These are phyloP conservation scores for Drosophila gunungcola DNA, from an alignment of 1,140 invertebrate genomes.

Conservation along the genomic window DNA sequence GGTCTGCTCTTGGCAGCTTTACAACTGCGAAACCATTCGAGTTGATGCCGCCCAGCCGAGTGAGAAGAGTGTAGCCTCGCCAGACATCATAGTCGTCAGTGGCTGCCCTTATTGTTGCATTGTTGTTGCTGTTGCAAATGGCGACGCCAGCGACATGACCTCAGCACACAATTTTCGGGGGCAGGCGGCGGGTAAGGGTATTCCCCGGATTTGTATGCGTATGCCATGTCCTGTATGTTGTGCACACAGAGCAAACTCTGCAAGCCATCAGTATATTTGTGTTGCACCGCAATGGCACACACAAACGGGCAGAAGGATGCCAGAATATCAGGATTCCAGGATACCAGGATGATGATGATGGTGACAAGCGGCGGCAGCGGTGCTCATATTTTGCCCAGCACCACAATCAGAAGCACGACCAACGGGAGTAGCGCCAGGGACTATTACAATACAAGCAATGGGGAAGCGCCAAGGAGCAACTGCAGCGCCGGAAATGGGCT, in stretches of 20 bases:
- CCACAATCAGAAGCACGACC: constrained; percentile 25
- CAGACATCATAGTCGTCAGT: constrained; percentile 55
- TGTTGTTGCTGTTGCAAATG: constrained; percentile 39
- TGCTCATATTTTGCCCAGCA: constrained; percentile 56
- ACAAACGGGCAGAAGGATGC: constrained; percentile 50
- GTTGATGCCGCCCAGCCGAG: constrained; percentile 53
- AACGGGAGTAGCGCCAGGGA: constrained; percentile 24
- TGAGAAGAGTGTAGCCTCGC: constrained; percentile 18
- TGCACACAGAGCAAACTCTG: constrained; percentile 33
- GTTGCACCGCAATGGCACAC: constrained; percentile 71
- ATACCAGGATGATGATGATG: constrained; percentile 21
- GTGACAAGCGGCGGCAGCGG: constrained; percentile 21
- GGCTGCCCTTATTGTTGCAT: constrained; percentile 17
- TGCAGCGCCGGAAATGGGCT: constrained; percentile 54
- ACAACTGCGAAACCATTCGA: constrained; percentile 76
- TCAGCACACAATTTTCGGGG: constrained; percentile 70
- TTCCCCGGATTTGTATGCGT: constrained; percentile 42
- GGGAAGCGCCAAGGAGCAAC: constrained; percentile 55
- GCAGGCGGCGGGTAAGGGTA: background rate
- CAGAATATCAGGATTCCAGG: constrained; percentile 18
- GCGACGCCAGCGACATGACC: constrained; percentile 76
- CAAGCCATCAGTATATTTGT: constrained; percentile 77
- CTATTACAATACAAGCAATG: constrained; percentile 79
- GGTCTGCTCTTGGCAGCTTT: constrained; percentile 71
- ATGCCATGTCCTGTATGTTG: constrained; percentile 34